Conservation (phyloP, 2,797 vertebrate genomes). For the Gouania willdenowi region DNA sequence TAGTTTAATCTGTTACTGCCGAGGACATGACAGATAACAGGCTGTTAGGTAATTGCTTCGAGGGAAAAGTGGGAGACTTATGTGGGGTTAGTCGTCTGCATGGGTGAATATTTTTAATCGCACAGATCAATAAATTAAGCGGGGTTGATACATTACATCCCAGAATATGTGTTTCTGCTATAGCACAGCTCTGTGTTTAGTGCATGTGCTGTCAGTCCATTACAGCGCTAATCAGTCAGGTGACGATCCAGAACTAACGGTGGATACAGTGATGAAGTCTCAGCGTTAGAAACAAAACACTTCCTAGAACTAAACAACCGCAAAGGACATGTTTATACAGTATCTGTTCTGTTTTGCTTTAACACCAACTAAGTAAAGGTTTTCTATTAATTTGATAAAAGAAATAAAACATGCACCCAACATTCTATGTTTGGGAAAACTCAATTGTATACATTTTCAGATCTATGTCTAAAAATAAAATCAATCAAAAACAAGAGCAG, state of each 20-base stretch:
- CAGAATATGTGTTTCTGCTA: slow-evolving; percentile 32
- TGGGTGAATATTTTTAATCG: slow-evolving; percentile 65
- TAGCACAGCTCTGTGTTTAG: slow-evolving; percentile 15
- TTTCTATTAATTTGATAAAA: no score
- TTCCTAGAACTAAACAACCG: not conserved
- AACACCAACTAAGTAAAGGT: no score
- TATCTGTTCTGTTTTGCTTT: slow-evolving; percentile 3
- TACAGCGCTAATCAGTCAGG: slow-evolving; percentile 31
- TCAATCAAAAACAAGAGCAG: no score
- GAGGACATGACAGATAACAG: slow-evolving; percentile 62
- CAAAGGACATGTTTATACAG: not conserved
- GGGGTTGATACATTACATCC: slow-evolving; percentile 55
- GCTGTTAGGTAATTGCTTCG: slow-evolving; percentile 74
- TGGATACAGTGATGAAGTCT: slow-evolving; percentile 6
- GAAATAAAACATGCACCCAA: no score
- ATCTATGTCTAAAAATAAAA: no score
- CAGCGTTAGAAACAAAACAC: slow-evolving; percentile 18
- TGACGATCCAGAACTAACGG: slow-evolving; percentile 28
- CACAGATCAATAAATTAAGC: slow-evolving; percentile 61
- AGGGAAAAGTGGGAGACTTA: slow-evolving; percentile 63
- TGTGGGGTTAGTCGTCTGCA: slow-evolving; percentile 60
- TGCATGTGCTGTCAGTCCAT: slow-evolving; percentile 24
- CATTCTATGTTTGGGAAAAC: no score
- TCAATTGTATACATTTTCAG: no score
- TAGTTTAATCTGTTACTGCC: slow-evolving; percentile 71